phyloP scores from a whole-genome alignment of 1,140 invertebrate species.

The Babylonia areolata region DNA sequence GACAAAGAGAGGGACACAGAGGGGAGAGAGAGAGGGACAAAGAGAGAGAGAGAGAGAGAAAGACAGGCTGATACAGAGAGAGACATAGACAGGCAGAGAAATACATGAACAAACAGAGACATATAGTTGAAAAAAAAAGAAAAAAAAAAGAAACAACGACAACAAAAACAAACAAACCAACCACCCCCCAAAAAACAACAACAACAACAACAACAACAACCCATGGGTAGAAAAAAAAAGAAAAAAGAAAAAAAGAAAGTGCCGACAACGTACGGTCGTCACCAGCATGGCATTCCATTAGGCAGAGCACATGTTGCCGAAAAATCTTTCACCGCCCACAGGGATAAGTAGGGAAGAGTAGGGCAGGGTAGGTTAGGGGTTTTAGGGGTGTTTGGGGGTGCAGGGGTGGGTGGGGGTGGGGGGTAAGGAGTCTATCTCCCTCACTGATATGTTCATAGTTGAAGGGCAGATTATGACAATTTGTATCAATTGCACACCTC shows the following conservation, averaged over 20 bases:
- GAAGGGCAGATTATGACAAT: background rate
- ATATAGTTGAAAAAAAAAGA: too few relatives aligned
- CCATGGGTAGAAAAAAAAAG: too few relatives aligned
- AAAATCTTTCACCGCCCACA: too few relatives aligned
- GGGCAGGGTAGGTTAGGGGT: too few relatives aligned
- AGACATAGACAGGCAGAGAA: background rate
- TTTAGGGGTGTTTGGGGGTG: too few relatives aligned
- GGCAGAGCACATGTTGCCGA: too few relatives aligned
- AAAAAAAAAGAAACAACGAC: background rate
- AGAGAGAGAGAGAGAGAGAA: constrained; percentile 21
- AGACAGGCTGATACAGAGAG: background rate
- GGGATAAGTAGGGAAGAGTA: too few relatives aligned
- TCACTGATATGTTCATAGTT: background rate
- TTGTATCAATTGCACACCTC: constrained; percentile 11
- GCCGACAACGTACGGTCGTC: background rate
- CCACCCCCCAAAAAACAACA: background rate
- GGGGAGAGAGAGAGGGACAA: background rate
- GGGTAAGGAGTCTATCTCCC: background rate
- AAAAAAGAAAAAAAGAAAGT: background rate
- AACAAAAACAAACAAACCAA: background rate
- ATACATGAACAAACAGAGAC: too few relatives aligned
- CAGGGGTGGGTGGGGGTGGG: too few relatives aligned
- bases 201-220: too few relatives aligned
- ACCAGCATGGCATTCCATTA: background rate
- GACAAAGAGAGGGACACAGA: background rate